A percentile compares a stretch with the other conserved stretches of the same genome.
These are phyloP conservation scores for Schizaphis graminum DNA, from an alignment of 2,888 invertebrate genomes.

Conservation along the genomic window DNA sequence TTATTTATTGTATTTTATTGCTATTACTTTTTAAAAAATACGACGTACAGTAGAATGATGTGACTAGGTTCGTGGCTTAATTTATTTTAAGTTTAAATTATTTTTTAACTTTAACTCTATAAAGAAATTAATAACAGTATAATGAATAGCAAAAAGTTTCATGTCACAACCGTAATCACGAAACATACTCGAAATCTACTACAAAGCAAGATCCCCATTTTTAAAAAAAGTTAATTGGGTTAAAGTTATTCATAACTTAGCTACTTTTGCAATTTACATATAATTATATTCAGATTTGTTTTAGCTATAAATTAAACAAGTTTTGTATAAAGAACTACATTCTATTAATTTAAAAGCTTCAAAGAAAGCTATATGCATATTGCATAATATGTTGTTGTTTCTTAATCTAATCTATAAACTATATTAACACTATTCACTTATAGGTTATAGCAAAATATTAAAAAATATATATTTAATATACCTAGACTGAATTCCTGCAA, in stretches of 20 bases:
- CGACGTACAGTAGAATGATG: background rate
- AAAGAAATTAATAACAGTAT: background rate
- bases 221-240: background rate
- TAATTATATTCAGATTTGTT: background rate
- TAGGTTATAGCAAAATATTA: background rate
- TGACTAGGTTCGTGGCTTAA: background rate
- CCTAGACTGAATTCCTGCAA: too few relatives aligned
- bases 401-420: background rate
- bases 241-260: background rate
- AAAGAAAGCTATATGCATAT: background rate
- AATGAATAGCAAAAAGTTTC: background rate
- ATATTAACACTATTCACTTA: background rate
- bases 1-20: too few relatives aligned
- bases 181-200: background rate
- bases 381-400: background rate
- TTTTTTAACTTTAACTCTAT: background rate
- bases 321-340: background rate
- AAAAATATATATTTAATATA: background rate
- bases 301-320: background rate
- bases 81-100: background rate
- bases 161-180: background rate
- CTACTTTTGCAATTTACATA: background rate
- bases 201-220: background rate
- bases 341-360: background rate
- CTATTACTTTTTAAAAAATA: too few relatives aligned